Base-by-base conservation (phyloP, 2,797 vertebrate genomes). In the Amazona ochrocephala region DNA sequence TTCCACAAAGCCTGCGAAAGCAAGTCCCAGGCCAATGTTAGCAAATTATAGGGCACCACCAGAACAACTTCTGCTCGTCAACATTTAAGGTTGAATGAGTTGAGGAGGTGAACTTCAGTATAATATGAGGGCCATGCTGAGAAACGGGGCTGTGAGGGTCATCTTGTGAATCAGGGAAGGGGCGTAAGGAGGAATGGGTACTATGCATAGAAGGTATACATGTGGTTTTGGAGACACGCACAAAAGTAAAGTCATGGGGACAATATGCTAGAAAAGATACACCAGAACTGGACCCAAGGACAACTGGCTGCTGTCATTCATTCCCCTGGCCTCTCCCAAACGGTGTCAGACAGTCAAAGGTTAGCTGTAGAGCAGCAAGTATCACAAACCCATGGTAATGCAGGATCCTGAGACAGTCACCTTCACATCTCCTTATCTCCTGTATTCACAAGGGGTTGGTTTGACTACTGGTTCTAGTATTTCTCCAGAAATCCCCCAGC, bases 31-130 rank as follows among this genome's bases (percentile, higher is more conserved):
- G 14, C 26, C 64, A 39, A 23, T 10, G 27, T 50, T 48, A 32
- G 29, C 42, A 60, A 44, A 45, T 0, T 0, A 8, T 10, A 24
- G 65, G 9, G 34, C 34, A 42, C 37, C 17, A 26, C 27, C 34
- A 58, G 45, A 75, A 34, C 3, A 42, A 47, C 7, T 7, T n/a
- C 4, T 29, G 10, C 37, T 24, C 10, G 10, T 54, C 82, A 85
- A 2, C 19, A 9, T 74, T 76, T 61, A 51, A 79, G 11, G 61
- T 0, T 45, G 51, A 82, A 73, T 23, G 39, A 62, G 22, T 0
- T 47, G 19, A 12, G 10, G 16, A 15, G 44, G 39, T 26, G 44
- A 86, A 37, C 7, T 41, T 20, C 0, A 0, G 13, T n/a, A 12
- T 60, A 65, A 30, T 7, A 7, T 2, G 23, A 39, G 24, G 20